phyloP scores from a whole-genome alignment of 2,797 vertebrate species.

The Microcaecilia unicolor region DNA sequence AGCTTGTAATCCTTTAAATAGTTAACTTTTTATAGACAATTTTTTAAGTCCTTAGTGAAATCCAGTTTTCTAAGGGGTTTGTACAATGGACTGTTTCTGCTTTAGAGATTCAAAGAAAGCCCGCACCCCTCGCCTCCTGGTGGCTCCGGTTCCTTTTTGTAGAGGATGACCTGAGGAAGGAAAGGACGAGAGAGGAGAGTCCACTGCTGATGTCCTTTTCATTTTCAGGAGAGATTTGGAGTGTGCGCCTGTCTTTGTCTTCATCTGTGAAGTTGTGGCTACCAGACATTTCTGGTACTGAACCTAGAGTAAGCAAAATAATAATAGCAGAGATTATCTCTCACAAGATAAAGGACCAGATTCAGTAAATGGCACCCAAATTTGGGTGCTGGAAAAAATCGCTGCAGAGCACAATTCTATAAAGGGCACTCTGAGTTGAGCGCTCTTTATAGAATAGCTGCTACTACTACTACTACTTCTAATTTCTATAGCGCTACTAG shows the following conservation, averaged over 20 bases:
- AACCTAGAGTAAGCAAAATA: slow-evolving; percentile 56
- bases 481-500: too few relatives aligned
- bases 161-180: slow-evolving; percentile 33
- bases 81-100: slow-evolving; percentile 70
- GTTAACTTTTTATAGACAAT: too few relatives aligned
- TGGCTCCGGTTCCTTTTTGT: slow-evolving; percentile 38
- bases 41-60: too few relatives aligned
- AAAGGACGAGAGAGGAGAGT: slow-evolving; percentile 51
- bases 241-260: slow-evolving; percentile 47
- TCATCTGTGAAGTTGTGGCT: slow-evolving; percentile 70
- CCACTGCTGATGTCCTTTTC: slow-evolving; percentile 72
- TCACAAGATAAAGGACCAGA: too few relatives aligned
- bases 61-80: slow-evolving; percentile 48
- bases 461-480: too few relatives aligned
- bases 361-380: too few relatives aligned
- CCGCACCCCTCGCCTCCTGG: slow-evolving; percentile 71
- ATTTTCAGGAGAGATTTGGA: slow-evolving; percentile 59
- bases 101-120: slow-evolving; percentile 82
- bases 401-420: too few relatives aligned
- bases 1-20: too few relatives aligned
- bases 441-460: too few relatives aligned
- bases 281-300: slow-evolving; percentile 93
- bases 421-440: too few relatives aligned
- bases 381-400: too few relatives aligned
- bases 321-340: too few relatives aligned